Conservation (phyloP, 1,140 invertebrate genomes). For the Drosophila arawakana region DNA sequence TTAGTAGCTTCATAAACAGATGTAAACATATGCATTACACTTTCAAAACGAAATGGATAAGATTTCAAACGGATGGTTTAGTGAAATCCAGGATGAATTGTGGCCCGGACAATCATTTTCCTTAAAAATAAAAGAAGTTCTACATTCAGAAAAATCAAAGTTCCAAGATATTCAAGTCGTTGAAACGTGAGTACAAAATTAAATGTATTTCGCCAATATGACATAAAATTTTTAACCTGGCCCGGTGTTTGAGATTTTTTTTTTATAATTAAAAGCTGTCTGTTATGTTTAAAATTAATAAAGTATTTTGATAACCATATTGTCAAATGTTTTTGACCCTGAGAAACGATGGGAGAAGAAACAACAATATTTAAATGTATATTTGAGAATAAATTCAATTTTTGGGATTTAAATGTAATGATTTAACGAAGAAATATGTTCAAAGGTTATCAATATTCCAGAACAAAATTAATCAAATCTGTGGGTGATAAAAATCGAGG, state of each 20-base stretch:
- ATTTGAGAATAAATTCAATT: no score
- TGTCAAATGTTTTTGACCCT: no score
- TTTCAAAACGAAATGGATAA: slow-evolving; percentile 83
- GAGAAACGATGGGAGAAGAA: no score
- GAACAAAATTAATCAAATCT: no score
- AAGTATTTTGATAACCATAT: neutral
- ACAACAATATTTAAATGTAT: no score
- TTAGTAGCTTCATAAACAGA: slow-evolving; percentile 1
- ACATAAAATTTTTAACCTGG: neutral
- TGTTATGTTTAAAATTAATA: no score
- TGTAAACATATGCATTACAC: neutral
- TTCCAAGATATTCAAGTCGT: slow-evolving; percentile 96
- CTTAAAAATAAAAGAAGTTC: slow-evolving; percentile 93
- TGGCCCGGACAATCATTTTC: slow-evolving; percentile 97
- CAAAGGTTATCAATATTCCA: no score
- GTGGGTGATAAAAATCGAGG: no score
- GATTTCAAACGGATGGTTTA: slow-evolving; percentile 95
- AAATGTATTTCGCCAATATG: neutral
- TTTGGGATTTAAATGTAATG: no score
- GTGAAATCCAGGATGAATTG: slow-evolving; percentile 92
- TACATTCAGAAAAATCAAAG: slow-evolving; percentile 93
- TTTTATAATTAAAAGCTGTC: no score
- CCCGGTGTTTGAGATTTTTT: neutral
- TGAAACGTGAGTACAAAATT: slow-evolving; percentile 90
- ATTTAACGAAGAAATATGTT: no score